Percentiles rank a stretch among this genome's conserved stretches.
phyloP scores from a whole-genome alignment of 92 coral and sea anemone genomes.

The Parazoanthus swiftii region DNA sequence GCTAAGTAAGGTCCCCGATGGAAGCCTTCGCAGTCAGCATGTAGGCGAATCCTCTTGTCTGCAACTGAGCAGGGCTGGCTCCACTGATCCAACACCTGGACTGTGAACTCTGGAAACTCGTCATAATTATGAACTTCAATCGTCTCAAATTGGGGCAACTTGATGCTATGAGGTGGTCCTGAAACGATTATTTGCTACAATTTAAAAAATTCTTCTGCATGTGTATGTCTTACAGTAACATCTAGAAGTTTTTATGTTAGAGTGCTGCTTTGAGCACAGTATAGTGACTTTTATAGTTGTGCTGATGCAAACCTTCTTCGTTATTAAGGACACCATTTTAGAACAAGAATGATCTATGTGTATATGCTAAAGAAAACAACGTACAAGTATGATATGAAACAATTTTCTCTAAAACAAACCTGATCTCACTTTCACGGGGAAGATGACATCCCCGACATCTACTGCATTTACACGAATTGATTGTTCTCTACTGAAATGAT shows the following conservation, averaged over 20 bases:
- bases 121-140: slow-evolving; percentile 76
- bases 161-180: slow-evolving; percentile 76
- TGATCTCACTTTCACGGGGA: slow-evolving; percentile 64
- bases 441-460: slow-evolving; percentile 68
- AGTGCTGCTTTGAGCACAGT: too few relatives aligned
- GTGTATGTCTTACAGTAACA: too few relatives aligned
- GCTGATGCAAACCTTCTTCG: too few relatives aligned
- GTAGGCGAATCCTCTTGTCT: slow-evolving; percentile 60
- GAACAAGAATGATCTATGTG: too few relatives aligned
- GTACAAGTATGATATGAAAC: too few relatives aligned
- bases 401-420: slow-evolving; percentile 46
- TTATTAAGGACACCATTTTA: too few relatives aligned
- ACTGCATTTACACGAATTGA: slow-evolving; percentile 63
- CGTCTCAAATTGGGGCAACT: slow-evolving; percentile 74
- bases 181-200: background rate
- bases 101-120: slow-evolving; percentile 78
- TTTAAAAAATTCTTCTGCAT: too few relatives aligned
- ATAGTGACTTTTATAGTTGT: too few relatives aligned
- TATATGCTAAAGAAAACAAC: too few relatives aligned
- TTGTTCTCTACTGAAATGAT: slow-evolving; percentile 57
- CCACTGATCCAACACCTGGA: slow-evolving; percentile 82
- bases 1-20: slow-evolving; percentile 69
- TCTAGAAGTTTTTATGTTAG: too few relatives aligned
- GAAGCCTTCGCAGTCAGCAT: slow-evolving; percentile 75
- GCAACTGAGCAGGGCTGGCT: slow-evolving; percentile 68